These are phyloP conservation scores for Onychostruthus taczanowskii DNA, from an alignment of 2,113 vertebrate species.

Conservation along the genomic window DNA sequence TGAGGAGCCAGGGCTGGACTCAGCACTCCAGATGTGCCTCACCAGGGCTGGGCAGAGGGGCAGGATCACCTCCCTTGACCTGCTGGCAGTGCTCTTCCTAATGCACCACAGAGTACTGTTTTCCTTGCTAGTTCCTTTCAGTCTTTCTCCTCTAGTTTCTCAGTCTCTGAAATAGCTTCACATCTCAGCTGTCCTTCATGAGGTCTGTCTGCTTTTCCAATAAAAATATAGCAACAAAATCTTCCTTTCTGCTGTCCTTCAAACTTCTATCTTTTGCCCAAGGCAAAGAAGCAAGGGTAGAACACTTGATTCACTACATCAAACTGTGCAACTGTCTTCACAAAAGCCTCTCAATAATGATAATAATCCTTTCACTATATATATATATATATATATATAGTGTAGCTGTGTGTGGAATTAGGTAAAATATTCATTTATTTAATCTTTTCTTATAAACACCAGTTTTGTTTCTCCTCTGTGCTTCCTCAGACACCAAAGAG, in stretches of 20 bases:
- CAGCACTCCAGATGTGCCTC: neutral
- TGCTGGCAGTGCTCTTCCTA: rapidly evolving
- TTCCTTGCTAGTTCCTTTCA: neutral
- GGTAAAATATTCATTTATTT: neutral
- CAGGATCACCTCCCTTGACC: neutral
- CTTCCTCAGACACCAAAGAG: neutral
- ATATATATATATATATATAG: neutral
- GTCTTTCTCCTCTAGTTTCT: neutral
- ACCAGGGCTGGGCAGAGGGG: neutral
- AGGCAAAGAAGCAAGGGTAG: neutral
- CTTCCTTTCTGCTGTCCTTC: neutral
- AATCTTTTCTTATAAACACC: neutral
- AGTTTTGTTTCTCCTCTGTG: neutral
- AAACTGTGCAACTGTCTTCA: neutral
- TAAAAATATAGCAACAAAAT: neutral
- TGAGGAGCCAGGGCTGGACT: neutral
- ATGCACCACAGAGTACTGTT: neutral
- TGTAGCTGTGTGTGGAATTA: neutral
- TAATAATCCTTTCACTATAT: neutral
- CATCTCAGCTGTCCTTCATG: neutral
- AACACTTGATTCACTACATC: neutral
- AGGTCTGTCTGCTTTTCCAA: neutral
- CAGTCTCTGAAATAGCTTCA: neutral
- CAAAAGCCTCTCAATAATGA: neutral
- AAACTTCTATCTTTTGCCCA: neutral